A percentile compares a stretch with the other conserved stretches of the same genome.
phyloP scores from a whole-genome alignment of 2,888 invertebrate genomes.

The Cordilura impudica region DNA sequence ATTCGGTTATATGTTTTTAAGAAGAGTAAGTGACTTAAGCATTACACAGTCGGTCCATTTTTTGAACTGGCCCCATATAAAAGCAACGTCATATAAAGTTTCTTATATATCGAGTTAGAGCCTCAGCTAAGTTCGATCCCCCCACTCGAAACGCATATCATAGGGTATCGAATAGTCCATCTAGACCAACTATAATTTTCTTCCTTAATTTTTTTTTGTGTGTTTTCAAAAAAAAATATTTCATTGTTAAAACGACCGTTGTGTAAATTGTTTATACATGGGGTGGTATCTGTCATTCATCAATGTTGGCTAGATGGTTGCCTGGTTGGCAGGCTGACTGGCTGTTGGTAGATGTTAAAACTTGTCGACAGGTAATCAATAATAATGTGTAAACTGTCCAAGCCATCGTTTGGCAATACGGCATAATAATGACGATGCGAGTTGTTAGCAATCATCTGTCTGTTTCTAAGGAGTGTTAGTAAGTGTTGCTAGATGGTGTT shows the following conservation, averaged over 20 bases:
- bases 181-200: too few species aligned
- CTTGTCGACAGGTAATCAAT: slow-evolving; percentile 65
- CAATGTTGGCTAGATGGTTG: slow-evolving; percentile 41
- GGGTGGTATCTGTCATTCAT: slow-evolving; percentile 57
- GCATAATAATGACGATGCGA: slow-evolving; percentile 7
- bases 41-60: too few species aligned
- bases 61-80: too few species aligned
- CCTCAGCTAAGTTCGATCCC: too few species aligned
- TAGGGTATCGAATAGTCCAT: too few species aligned
- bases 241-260: neutral
- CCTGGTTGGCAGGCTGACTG: neutral
- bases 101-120: too few species aligned
- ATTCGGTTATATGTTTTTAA: too few species aligned
- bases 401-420: slow-evolving; percentile 34
- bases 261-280: neutral
- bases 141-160: too few species aligned
- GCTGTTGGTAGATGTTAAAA: slow-evolving; percentile 32
- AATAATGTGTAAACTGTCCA: slow-evolving; percentile 58
- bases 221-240: too few species aligned
- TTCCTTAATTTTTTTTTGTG: too few species aligned
- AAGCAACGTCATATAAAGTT: too few species aligned
- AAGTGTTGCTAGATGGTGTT: slow-evolving; percentile 55
- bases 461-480: slow-evolving; percentile 48
- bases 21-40: too few species aligned
- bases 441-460: slow-evolving; percentile 29